Evolutionary conservation across 2,797 vertebrate species (phyloP).

Genomic region (Tadarida brasiliensis): DNA sequence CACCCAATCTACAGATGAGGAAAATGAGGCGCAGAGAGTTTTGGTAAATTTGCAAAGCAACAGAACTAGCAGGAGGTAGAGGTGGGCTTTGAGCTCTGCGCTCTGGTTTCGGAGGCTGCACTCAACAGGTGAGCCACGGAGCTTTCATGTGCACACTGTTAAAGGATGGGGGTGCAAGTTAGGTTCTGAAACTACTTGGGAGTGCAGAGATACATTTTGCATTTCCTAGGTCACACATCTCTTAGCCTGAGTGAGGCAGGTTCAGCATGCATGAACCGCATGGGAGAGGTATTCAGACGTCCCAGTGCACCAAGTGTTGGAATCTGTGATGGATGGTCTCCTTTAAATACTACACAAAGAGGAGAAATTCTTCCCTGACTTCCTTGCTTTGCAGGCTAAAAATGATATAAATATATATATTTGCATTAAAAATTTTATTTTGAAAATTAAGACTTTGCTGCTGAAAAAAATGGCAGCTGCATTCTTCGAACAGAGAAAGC

Average conservation of each 20-base stretch:
- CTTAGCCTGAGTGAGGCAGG: background rate
- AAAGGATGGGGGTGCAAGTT: background rate
- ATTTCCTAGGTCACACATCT: background rate
- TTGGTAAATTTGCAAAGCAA: background rate
- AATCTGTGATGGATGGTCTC: background rate
- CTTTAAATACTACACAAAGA: slow-evolving; percentile 39
- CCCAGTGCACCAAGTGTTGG: background rate
- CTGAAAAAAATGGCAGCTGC: background rate
- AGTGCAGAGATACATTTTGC: background rate
- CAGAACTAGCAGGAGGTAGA: background rate
- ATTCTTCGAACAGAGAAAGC: background rate
- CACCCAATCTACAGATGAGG: background rate
- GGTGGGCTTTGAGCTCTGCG: background rate
- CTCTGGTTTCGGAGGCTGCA: background rate
- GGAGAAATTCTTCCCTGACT: slow-evolving; percentile 9
- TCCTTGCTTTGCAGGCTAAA: slow-evolving; percentile 30
- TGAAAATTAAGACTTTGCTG: background rate
- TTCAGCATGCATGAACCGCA: background rate
- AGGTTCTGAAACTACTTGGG: background rate
- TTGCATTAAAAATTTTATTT: background rate
- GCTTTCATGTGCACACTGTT: background rate
- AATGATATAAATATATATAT: slow-evolving; percentile 11
- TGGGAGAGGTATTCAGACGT: background rate
- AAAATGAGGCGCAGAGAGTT: background rate
- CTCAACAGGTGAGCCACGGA: background rate